These are phyloP conservation scores for Meandrusa payeni DNA, from an alignment of 2,888 invertebrate species.

Conservation along the genomic window DNA sequence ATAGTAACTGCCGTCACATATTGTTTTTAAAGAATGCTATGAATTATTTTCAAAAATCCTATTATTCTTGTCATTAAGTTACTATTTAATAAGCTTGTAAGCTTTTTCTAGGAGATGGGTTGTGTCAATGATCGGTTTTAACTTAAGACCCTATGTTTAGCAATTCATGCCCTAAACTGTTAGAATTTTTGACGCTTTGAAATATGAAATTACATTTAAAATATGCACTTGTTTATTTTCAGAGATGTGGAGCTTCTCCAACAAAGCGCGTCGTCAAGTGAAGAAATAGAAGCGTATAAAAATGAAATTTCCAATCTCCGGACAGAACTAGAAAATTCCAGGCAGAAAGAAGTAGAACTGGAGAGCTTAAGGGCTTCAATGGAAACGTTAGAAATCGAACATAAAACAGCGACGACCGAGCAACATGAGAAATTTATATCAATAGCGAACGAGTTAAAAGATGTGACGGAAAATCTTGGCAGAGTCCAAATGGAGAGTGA, in stretches of 20 bases:
- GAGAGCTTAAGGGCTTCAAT: conserved; percentile 64
- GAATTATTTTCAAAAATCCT: too few relatives aligned
- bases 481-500: conserved; percentile 54
- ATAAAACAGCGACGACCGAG: conserved; percentile 62
- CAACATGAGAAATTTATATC: conserved; percentile 60
- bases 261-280: conserved; percentile 69
- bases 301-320: conserved; percentile 60
- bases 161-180: too few relatives aligned
- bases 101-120: too few relatives aligned
- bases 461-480: conserved; percentile 57
- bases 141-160: too few relatives aligned
- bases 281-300: conserved; percentile 72
- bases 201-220: too few relatives aligned
- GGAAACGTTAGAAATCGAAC: conserved; percentile 69
- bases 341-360: conserved; percentile 77
- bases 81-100: too few relatives aligned
- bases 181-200: too few relatives aligned
- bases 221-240: conserved; percentile 19
- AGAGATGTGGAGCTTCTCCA: conserved; percentile 73
- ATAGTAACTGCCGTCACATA: too few relatives aligned
- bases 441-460: conserved; percentile 59
- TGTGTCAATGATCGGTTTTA: too few relatives aligned
- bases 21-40: too few relatives aligned
- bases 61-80: too few relatives aligned
- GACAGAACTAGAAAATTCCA: conserved; percentile 70